A percentile compares a stretch with the other conserved stretches of the same genome.
Evolutionary conservation across 2,888 invertebrate species (phyloP).

Genomic region (Acrobasis repandana): DNA sequence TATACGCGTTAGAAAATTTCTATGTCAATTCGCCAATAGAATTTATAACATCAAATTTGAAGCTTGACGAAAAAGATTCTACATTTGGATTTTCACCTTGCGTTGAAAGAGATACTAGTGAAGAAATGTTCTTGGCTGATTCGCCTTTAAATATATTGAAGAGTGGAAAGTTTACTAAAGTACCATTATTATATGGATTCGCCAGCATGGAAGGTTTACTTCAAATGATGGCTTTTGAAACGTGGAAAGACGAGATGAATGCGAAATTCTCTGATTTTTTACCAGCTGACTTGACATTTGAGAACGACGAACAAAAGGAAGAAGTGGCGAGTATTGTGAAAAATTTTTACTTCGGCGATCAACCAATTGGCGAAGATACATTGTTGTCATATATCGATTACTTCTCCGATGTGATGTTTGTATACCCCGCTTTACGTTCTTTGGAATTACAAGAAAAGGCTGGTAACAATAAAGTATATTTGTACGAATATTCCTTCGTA

Average conservation of each 20-base stretch:
- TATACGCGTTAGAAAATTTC: slow-evolving; percentile 52
- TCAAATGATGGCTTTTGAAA: slow-evolving; percentile 34
- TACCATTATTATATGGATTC: slow-evolving; percentile 55
- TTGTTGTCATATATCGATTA: slow-evolving; percentile 49
- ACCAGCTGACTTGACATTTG: slow-evolving; percentile 52
- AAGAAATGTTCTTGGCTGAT: slow-evolving; percentile 45
- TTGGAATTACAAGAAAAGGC: slow-evolving; percentile 42
- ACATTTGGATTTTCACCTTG: slow-evolving; percentile 41
- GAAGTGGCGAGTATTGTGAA: slow-evolving; percentile 44
- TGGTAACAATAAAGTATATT: slow-evolving; percentile 49
- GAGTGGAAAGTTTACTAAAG: slow-evolving; percentile 41
- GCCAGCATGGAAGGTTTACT: slow-evolving; percentile 47
- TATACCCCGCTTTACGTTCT: slow-evolving; percentile 33
- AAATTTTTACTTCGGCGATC: slow-evolving; percentile 50
- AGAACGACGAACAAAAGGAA: slow-evolving; percentile 42
- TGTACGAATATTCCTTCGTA: slow-evolving; percentile 52
- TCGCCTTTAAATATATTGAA: slow-evolving; percentile 48
- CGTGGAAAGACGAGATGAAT: slow-evolving; percentile 51
- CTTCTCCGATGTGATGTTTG: slow-evolving; percentile 56
- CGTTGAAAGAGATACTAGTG: slow-evolving; percentile 40
- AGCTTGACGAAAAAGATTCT: slow-evolving; percentile 32
- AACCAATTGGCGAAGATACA: slow-evolving; percentile 39
- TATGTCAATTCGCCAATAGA: slow-evolving; percentile 45
- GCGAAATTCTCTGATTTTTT: slow-evolving; percentile 53
- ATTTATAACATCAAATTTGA: slow-evolving; percentile 36